Base-by-base conservation (phyloP, 2,888 invertebrate genomes). In the Rhyacophila evoluta region DNA sequence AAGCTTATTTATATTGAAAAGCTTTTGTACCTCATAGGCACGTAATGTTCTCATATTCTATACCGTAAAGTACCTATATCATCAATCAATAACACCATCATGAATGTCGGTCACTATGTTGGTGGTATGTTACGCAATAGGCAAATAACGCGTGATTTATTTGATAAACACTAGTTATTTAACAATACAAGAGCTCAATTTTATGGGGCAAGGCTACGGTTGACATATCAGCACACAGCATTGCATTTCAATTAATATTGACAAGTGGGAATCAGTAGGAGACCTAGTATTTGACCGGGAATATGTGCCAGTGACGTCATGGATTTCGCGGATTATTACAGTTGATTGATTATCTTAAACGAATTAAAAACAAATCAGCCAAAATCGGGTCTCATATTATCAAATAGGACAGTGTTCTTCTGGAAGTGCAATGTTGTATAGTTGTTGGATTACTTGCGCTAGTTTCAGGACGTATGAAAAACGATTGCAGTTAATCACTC, bases 121-220 rank as follows among this genome's bases (percentile, higher is more conserved):
- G n/a, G n/a, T n/a, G 19, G 19, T 19, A 55, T 55, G 55, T 55
- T 55, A 55, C 55, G 55, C 55, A 55, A 55, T 55, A 55, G 19
- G 25, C 55, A 55, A 55, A 19, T 15, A 55, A 55, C 55, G 55
- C 55, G 55, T 55, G 55, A 55, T 55, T 55, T 55, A 55, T 55
- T 55, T 55, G 25, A 55, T 55, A 55, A 55, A 55, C 25, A 55
- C 8, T 25, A 55, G 55, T 55, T 55, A 55, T 55, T 55, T 55
- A 55, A 55, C 55, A 55, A 55, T 25, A 25, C 55, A 19, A 55
- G 55, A 55, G 55, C 55, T 55, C 55, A 55, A 55, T 55, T 55
- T 55, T 25, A 55, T 55, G 25, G 55, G 55, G 55, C 55, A 55
- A 55, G 55, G 55, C 55, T 55, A 55, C 1, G 25, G 19, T 25